Conservation (phyloP, 2,113 vertebrate species). For the Chaetorhynchus papuensis region DNA sequence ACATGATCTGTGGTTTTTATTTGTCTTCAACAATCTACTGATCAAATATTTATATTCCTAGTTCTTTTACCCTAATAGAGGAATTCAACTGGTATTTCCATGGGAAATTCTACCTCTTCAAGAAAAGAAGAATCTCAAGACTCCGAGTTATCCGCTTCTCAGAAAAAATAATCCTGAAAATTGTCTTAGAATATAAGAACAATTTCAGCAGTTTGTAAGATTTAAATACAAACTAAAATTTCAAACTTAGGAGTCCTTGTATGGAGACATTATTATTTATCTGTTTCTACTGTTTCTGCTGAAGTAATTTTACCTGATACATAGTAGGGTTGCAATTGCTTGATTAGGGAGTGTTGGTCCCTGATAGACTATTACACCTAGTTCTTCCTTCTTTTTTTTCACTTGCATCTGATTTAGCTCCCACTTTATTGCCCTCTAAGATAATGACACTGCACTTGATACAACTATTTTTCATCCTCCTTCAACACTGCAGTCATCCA, state of each 20-base stretch:
- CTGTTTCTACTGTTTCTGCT: neutral
- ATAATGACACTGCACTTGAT: neutral
- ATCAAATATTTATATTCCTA: neutral
- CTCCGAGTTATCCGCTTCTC: neutral
- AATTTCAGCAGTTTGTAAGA: neutral
- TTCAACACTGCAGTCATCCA: neutral
- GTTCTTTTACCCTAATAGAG: neutral
- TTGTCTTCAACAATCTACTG: neutral
- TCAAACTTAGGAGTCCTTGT: neutral
- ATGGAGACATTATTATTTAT: neutral
- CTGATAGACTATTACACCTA: neutral
- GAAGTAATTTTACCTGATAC: neutral
- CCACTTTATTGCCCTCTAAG: neutral
- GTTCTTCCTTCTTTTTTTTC: neutral
- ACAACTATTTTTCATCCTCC: neutral
- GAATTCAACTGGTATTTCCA: neutral
- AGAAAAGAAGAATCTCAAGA: neutral
- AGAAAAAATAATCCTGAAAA: neutral
- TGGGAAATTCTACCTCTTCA: neutral
- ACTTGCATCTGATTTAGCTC: neutral
- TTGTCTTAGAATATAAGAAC: neutral
- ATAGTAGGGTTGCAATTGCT: neutral
- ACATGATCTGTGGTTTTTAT: neutral
- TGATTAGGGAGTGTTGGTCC: neutral
- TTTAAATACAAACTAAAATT: neutral